Evolutionary conservation across 2,888 invertebrate species (phyloP).

Genomic region (Antheraea assamensis): DNA sequence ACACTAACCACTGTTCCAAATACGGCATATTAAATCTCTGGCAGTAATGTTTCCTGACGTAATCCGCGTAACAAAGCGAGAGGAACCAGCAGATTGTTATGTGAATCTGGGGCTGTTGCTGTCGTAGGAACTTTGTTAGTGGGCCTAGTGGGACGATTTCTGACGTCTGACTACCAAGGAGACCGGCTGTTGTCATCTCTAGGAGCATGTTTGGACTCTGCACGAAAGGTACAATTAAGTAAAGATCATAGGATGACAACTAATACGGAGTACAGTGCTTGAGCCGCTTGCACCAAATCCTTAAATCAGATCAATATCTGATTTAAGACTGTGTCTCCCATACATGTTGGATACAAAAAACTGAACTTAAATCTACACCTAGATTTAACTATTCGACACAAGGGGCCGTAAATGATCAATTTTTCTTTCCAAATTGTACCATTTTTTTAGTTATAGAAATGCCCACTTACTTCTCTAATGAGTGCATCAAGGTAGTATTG

Average conservation of each 20-base stretch:
- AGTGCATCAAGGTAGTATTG: conserved; percentile 75
- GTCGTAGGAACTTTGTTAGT: conserved; percentile 64
- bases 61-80: conserved; percentile 74
- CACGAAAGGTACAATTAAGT: not conserved
- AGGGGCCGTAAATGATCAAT: too few species aligned
- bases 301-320: too few species aligned
- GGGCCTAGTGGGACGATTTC: conserved; percentile 64
- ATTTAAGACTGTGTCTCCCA: too few species aligned
- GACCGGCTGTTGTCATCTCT: conserved; percentile 71
- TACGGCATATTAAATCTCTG: conserved; percentile 71
- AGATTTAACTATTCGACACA: too few species aligned
- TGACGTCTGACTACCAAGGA: conserved; percentile 55
- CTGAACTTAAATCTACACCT: too few species aligned
- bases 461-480: conserved; percentile 67
- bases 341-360: too few species aligned
- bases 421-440: too few species aligned
- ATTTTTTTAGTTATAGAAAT: not conserved
- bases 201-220: conserved; percentile 71
- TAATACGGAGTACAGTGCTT: not conserved
- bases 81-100: conserved; percentile 78
- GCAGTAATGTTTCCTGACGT: conserved; percentile 73
- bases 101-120: conserved; percentile 76
- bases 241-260: not conserved
- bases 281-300: not conserved
- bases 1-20: conserved; percentile 74